Conservation (phyloP, 2,888 invertebrate genomes). For the Tachina grossa region DNA sequence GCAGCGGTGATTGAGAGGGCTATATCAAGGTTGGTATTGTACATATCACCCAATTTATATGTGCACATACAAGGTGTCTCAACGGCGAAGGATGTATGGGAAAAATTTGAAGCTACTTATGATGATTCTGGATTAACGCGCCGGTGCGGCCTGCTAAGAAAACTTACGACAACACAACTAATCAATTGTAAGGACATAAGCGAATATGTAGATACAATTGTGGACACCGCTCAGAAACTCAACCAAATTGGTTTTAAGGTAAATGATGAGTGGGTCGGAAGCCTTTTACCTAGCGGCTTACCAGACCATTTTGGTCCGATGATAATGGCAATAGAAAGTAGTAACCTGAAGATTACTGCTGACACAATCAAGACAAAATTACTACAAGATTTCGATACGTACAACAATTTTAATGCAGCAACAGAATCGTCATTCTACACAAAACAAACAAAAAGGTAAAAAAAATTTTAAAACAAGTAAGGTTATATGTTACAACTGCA, state of each 20-base stretch:
- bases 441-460: slow-evolving; percentile 26
- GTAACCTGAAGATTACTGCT: slow-evolving; percentile 34
- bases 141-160: no score
- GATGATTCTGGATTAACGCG: no score
- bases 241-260: slow-evolving; percentile 1
- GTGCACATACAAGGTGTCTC: no score
- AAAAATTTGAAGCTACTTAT: no score
- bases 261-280: not conserved
- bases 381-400: slow-evolving; percentile 49
- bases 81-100: no score
- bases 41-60: no score
- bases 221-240: not conserved
- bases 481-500: slow-evolving; percentile 38
- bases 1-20: no score
- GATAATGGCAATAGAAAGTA: slow-evolving; percentile 58
- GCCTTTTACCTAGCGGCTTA: slow-evolving; percentile 10
- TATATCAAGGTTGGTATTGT: no score
- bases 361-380: slow-evolving; percentile 53
- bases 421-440: slow-evolving; percentile 17
- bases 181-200: no score
- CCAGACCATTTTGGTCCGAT: slow-evolving; percentile 55
- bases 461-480: slow-evolving; percentile 1
- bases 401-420: slow-evolving; percentile 23
- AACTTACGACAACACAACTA: no score
- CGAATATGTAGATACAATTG: no score